Percentiles rank a stretch among this genome's conserved stretches.
Evolutionary conservation across 2,888 invertebrate genomes (phyloP).

Genomic region (Nephrocerus scutellatus): DNA sequence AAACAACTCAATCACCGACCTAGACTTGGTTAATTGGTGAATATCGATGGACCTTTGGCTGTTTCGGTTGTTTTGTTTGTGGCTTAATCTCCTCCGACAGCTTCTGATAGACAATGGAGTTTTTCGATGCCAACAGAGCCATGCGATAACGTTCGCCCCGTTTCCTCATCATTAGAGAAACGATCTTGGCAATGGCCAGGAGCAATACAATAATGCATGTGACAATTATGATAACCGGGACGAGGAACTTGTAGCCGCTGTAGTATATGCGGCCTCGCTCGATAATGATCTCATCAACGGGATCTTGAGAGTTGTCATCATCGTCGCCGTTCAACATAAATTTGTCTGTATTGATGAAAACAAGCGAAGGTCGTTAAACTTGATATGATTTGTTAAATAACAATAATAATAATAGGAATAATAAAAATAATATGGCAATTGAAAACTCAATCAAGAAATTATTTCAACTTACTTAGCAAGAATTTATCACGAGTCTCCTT

Average conservation of each 20-base stretch:
- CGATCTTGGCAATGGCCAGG: slow-evolving; percentile 51
- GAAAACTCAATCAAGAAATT: background rate
- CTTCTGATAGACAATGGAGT: slow-evolving; percentile 65
- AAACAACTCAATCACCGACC: slow-evolving; percentile 22
- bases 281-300: slow-evolving; percentile 39
- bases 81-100: slow-evolving; percentile 68
- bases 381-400: no score
- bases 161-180: slow-evolving; percentile 51
- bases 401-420: no score
- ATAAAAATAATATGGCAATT: slow-evolving; percentile 1
- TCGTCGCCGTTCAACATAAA: slow-evolving; percentile 27
- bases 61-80: slow-evolving; percentile 48
- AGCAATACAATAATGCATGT: slow-evolving; percentile 54
- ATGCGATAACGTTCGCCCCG: slow-evolving; percentile 49
- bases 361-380: no score
- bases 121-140: slow-evolving; percentile 46
- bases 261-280: slow-evolving; percentile 47
- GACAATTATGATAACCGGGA: slow-evolving; percentile 54
- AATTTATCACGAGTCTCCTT: slow-evolving; percentile 40
- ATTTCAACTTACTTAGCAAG: slow-evolving; percentile 33
- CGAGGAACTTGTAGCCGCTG: slow-evolving; percentile 50
- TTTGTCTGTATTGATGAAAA: slow-evolving; percentile 39
- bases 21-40: slow-evolving; percentile 52
- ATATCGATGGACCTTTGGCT: slow-evolving; percentile 61
- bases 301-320: slow-evolving; percentile 28